phyloP scores from a whole-genome alignment of 1,140 invertebrate genomes.

The Tetranychus urticae region DNA sequence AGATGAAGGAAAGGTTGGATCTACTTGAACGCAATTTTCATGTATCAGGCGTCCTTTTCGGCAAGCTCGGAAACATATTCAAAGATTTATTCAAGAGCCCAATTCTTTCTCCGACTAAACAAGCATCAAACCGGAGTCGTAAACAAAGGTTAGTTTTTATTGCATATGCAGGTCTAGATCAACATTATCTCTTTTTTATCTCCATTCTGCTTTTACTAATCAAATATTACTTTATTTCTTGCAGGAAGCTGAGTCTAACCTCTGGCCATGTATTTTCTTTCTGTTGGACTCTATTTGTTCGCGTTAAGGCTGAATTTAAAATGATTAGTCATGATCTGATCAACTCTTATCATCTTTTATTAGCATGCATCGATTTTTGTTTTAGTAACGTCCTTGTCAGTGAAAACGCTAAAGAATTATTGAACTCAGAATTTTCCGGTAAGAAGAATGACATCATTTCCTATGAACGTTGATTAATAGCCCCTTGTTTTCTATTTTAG shows the following conservation, averaged over 20 bases:
- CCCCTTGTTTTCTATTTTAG: conserved; percentile 17
- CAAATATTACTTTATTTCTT: not conserved
- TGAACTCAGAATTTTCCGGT: conserved; percentile 63
- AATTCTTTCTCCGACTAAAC: conserved; percentile 19
- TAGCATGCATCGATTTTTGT: conserved; percentile 71
- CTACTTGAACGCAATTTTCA: conserved; percentile 72
- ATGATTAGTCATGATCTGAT: conserved; percentile 72
- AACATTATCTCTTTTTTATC: too few species aligned
- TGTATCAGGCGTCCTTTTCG: conserved; percentile 78
- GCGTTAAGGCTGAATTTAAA: conserved; percentile 46
- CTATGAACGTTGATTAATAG: not conserved
- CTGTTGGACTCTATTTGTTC: conserved; percentile 73
- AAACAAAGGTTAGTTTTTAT: conserved; percentile 32
- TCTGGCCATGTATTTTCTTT: conserved; percentile 66
- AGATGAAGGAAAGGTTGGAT: conserved; percentile 61
- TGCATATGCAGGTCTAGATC: too few species aligned
- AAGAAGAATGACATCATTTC: conserved; percentile 12
- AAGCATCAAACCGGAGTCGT: conserved; percentile 29
- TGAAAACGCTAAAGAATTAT: conserved; percentile 44
- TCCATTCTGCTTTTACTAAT: too few species aligned
- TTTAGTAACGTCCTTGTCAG: conserved; percentile 60
- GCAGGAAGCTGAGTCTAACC: conserved; percentile 29
- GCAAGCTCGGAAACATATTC: conserved; percentile 76
- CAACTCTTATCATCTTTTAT: conserved; percentile 70
- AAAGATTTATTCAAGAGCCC: conserved; percentile 48